A percentile compares a stretch with the other conserved stretches of the same genome.
Conservation (phyloP, 2,888 invertebrate species). For the Sphaerophoria taeniata region DNA sequence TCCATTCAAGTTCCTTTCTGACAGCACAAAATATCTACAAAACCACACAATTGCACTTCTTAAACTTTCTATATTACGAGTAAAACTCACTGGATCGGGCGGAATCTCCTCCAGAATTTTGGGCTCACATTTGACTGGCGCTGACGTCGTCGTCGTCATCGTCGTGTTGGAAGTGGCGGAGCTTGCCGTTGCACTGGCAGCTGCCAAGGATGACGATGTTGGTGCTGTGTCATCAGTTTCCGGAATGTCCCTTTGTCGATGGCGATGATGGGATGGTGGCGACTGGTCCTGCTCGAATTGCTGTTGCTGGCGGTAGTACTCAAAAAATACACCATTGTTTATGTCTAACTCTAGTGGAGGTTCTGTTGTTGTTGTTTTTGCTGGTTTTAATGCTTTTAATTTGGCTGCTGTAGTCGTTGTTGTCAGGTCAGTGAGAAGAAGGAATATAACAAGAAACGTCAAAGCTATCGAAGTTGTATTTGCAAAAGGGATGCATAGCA, state of each 20-base stretch:
- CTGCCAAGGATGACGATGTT: slow-evolving; percentile 64
- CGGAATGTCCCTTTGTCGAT: slow-evolving; percentile 60
- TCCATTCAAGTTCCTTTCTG: slow-evolving; percentile 29
- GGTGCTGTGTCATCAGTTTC: slow-evolving; percentile 60
- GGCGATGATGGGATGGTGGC: slow-evolving; percentile 48
- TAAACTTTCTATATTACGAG: slow-evolving; percentile 10
- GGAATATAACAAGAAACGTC: slow-evolving; percentile 63
- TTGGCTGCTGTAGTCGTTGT: slow-evolving; percentile 72
- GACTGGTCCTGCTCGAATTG: slow-evolving; percentile 57
- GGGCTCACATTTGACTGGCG: slow-evolving; percentile 80
- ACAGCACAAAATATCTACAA: slow-evolving; percentile 32
- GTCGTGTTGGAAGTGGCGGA: slow-evolving; percentile 1
- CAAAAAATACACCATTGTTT: slow-evolving; percentile 69
- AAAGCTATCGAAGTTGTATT: slow-evolving; percentile 65
- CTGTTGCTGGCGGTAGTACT: slow-evolving; percentile 66
- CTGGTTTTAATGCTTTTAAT: slow-evolving; percentile 57
- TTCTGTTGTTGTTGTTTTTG: slow-evolving; percentile 76
- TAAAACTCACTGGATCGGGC: slow-evolving; percentile 81
- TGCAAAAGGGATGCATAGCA: slow-evolving; percentile 20
- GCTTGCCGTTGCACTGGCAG: slow-evolving; percentile 53
- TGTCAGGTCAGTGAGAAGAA: slow-evolving; percentile 64
- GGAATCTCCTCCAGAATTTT: slow-evolving; percentile 81
- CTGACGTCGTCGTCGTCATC: slow-evolving; percentile 74
- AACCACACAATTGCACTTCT: slow-evolving; percentile 16
- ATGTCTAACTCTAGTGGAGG: slow-evolving; percentile 77